These are phyloP conservation scores for Oasisia sp. DNA, from an alignment of 2,888 invertebrate genomes.

Conservation along the genomic window DNA sequence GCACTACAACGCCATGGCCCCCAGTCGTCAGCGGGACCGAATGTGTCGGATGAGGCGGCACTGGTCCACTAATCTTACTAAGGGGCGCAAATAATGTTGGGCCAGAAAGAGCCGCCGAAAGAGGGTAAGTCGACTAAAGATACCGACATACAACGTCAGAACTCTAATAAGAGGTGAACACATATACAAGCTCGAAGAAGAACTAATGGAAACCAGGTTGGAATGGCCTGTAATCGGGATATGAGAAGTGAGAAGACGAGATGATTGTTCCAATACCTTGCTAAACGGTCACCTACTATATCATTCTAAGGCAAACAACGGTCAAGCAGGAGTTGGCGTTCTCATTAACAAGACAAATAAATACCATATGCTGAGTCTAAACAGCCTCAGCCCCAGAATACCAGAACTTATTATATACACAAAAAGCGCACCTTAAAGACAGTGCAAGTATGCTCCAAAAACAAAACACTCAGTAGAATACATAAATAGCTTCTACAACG, in stretches of 20 bases:
- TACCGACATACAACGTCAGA: not conserved
- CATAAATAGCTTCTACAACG: not conserved
- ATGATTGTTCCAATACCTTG: not conserved
- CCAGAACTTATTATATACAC: too few species aligned
- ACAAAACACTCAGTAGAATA: not conserved
- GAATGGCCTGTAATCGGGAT: not conserved
- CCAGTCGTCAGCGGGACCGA: too few species aligned
- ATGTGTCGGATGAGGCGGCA: too few species aligned
- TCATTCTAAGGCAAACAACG: not conserved
- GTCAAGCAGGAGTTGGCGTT: not conserved
- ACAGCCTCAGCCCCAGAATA: too few species aligned
- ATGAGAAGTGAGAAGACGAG: not conserved
- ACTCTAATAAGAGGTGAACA: not conserved
- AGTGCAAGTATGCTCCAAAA: not conserved
- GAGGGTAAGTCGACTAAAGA: too few species aligned
- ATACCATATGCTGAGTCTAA: too few species aligned
- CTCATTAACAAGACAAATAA: too few species aligned
- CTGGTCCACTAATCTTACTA: too few species aligned
- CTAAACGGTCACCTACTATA: not conserved
- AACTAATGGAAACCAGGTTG: not conserved
- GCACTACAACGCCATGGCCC: too few species aligned
- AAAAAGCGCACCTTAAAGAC: not conserved
- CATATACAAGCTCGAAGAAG: not conserved
- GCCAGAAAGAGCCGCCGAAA: too few species aligned
- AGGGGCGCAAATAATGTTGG: too few species aligned